Evolutionary conservation across 2,888 invertebrate genomes (phyloP), one percentile per base, ranked within the genome.

Genomic region (Pseudanteris insignis): DNA sequence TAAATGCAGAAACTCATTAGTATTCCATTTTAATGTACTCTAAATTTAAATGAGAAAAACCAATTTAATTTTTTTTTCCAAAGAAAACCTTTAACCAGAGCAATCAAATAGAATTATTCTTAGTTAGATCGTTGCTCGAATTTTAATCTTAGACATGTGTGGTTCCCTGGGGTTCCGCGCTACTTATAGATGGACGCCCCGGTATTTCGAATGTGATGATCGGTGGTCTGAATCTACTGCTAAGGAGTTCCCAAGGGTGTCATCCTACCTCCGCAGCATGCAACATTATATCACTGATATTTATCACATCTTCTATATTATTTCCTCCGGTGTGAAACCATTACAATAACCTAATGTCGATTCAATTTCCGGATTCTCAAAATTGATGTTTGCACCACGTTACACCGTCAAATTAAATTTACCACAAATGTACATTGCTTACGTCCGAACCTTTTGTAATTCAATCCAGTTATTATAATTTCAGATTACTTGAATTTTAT

Each of bases 181-280:
- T 62, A 48, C 41, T 65, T 66, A 63, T 64, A 65, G 59, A 64
- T 64, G 65, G 61, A 62, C 34, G 33, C 8, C 28, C 30, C 34
- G 58, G 62, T 69, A 68, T 70, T 68, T 59, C 50, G 63, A 68
- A 68, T 63, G 66, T 57, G 63, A 62, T 62, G 65, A 67, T 55
- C 59, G 62, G 62, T 65, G 33, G 63, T 64, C 57, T 58, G 67
- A 66, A 64, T 18, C 26, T 64, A 55, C 67, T 64, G 64, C 67
- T 69, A 70, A 71, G 70, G 67, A 70, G 66, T 61, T 71, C 73
- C 70, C 70, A 30, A 11, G 72, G 67, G 72, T 61, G 60, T 65
- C 48, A 67, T 70, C 69, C 29, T 29, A n/a, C n/a, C 58, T 46
- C 37, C 13, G 47, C 40, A 48, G 50, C 47, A 44, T 30, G 57